phyloP scores from a whole-genome alignment of 2,113 vertebrate species.

The Oncorhynchus keta region DNA sequence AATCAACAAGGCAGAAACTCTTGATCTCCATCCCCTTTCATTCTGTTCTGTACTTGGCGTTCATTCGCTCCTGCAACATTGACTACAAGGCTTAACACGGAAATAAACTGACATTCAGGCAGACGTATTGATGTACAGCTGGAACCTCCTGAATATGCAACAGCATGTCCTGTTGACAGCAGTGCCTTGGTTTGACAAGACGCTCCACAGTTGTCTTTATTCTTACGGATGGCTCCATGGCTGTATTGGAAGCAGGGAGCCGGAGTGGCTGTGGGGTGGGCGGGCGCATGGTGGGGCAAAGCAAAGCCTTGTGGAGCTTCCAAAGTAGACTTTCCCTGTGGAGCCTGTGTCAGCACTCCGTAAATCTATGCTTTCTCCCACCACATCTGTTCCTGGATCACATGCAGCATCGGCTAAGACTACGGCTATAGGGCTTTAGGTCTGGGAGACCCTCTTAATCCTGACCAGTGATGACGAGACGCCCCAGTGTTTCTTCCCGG shows the following conservation, averaged over 20 bases:
- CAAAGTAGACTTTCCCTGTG: slow-evolving; percentile 17
- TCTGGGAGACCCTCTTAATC: not conserved
- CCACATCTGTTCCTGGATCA: slow-evolving; percentile 13
- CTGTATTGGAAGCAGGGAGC: not conserved
- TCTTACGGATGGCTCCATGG: not conserved
- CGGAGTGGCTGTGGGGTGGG: slow-evolving; percentile 10
- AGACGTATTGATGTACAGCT: slow-evolving; percentile 7
- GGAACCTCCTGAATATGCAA: slow-evolving; percentile 15
- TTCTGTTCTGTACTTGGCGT: not conserved
- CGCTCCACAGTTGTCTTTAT: slow-evolving; percentile 42
- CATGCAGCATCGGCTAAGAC: not conserved
- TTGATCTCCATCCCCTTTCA: too few relatives aligned
- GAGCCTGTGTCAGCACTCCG: slow-evolving; percentile 27
- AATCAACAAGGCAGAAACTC: not conserved
- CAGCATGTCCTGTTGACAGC: slow-evolving; percentile 20
- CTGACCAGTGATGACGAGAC: not conserved
- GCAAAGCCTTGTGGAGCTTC: slow-evolving; percentile 24
- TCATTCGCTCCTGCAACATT: too few relatives aligned
- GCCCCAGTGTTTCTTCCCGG: not conserved
- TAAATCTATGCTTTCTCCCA: slow-evolving; percentile 1
- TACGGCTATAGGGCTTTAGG: too few relatives aligned
- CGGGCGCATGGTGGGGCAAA: slow-evolving; percentile 27
- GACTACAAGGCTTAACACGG: not conserved
- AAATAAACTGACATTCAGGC: slow-evolving; percentile 12
- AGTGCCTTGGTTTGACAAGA: slow-evolving; percentile 36